Base-by-base conservation (phyloP, 2,797 vertebrate genomes). In the Ctenopoma multispine region DNA sequence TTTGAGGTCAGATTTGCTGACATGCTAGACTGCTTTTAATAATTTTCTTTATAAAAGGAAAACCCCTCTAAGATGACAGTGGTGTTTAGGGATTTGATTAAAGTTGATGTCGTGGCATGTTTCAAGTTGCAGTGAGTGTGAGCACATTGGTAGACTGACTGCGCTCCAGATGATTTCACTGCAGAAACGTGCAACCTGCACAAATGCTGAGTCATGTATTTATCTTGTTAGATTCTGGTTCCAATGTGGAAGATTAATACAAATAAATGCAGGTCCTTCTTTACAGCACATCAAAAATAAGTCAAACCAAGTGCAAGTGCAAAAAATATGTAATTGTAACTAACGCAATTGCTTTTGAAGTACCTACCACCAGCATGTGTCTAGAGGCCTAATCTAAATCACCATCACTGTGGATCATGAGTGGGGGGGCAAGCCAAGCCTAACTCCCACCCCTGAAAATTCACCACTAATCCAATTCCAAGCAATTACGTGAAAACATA, bases 401-500 rank as follows among this genome's bases (percentile, higher is more conserved):
- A 71, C 62, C 47, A 47, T 70, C 72, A 48, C 44, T 54, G 34
- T 12, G 14, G 55, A 68, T 79, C 18, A 49, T 51, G 48, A 63
- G 59, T 41, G 40, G 17, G 9, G 17, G 12, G 9, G n/a, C 2
- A 5, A 60, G 27, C 27, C 18, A 55, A 29, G 55, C 21, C 41
- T n/a, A 20, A 20, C 51, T 4, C 56, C 49, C 38, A 6, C 29
- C 46, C 7, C 11, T 2, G 3, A 40, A 70, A 77, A 66, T 51
- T 24, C 12, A 12, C 56, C 24, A 34, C 71, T 88, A 90, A 92
- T 92, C 84, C 75, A 83, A 72, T 90, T 89, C 57, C 17, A 36
- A 47, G 57, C 83, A 91, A 89, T 86, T 90, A 87, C 83, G 86
- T 48, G 31, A 70, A 86, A 85, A 82, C 63, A 76, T n/a, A 38